phyloP scores from a whole-genome alignment of 37 sponge, comb jelly and placozoan genomes.

The Theonella swinhoei region DNA sequence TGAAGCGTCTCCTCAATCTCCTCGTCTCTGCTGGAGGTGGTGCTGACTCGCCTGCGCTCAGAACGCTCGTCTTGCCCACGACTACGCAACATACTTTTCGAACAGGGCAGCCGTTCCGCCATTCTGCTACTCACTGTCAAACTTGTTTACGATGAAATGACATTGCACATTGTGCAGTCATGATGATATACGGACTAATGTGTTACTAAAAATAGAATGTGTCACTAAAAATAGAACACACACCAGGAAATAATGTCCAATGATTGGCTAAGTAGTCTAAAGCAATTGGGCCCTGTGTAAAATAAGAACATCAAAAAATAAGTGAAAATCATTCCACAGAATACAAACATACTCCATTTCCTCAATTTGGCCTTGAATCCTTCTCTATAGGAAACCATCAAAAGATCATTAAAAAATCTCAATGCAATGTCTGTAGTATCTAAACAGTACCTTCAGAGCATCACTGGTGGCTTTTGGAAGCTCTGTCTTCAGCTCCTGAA shows the following conservation, averaged over 20 bases:
- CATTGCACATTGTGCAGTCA: background rate
- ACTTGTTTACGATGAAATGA: background rate
- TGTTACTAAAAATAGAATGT: constrained; percentile 24
- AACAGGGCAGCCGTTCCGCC: background rate
- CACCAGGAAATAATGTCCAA: background rate
- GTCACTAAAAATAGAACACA: no score
- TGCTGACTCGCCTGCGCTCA: constrained; percentile 3
- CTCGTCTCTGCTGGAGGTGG: constrained; percentile 24
- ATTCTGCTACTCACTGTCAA: constrained; percentile 1
- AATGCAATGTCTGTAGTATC: background rate
- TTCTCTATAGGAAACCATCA: constrained; percentile 4
- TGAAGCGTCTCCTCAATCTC: constrained; percentile 55
- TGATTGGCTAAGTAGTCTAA: no score
- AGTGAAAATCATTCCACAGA: background rate
- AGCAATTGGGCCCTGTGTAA: constrained; percentile 3
- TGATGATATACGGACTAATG: background rate
- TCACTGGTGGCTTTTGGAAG: constrained; percentile 61
- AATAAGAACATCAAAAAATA: constrained; percentile 13
- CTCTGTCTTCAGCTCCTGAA: constrained; percentile 51
- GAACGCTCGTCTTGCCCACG: constrained; percentile 1
- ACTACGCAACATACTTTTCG: background rate
- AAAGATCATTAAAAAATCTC: constrained; percentile 2
- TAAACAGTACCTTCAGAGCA: constrained; percentile 55
- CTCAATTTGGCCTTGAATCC: constrained; percentile 35
- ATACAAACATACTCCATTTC: constrained; percentile 38